These are phyloP conservation scores for Brachypalpus laphriformis DNA, from an alignment of 2,888 invertebrate species.

Conservation along the genomic window DNA sequence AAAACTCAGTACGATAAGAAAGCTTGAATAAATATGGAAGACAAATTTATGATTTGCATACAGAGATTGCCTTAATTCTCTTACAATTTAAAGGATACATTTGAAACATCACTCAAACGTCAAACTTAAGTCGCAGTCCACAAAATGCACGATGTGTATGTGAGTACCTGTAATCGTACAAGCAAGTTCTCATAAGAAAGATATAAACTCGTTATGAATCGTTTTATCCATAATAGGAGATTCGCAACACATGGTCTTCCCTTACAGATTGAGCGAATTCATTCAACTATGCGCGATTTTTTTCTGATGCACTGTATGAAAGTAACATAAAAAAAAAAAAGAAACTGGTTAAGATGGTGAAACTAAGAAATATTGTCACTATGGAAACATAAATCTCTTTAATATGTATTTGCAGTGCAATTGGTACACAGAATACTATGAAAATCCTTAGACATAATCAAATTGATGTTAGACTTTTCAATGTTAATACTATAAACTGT, in stretches of 20 bases:
- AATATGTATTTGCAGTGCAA: background rate
- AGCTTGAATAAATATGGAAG: background rate
- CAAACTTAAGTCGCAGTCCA: background rate
- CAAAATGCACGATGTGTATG: background rate
- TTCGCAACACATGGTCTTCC: slow-evolving; percentile 25
- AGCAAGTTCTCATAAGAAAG: background rate
- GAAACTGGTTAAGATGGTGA: background rate
- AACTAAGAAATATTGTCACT: background rate
- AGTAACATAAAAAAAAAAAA: no score
- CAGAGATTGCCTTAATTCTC: background rate
- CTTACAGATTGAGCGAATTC: background rate
- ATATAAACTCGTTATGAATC: slow-evolving; percentile 23
- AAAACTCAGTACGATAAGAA: background rate
- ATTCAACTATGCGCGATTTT: background rate
- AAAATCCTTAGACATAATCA: background rate
- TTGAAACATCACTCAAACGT: background rate
- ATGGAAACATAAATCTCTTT: background rate
- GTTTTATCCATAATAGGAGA: slow-evolving; percentile 38
- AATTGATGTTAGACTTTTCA: background rate
- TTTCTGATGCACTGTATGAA: background rate
- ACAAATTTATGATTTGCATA: background rate
- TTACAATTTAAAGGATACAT: background rate
- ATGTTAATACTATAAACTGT: no score
- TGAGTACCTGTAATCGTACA: background rate
- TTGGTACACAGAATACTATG: background rate